A percentile compares a stretch with the other conserved stretches of the same genome.
phyloP scores from a whole-genome alignment of 37 sponge, comb jelly and placozoan genomes.

The Crambe crambe region DNA sequence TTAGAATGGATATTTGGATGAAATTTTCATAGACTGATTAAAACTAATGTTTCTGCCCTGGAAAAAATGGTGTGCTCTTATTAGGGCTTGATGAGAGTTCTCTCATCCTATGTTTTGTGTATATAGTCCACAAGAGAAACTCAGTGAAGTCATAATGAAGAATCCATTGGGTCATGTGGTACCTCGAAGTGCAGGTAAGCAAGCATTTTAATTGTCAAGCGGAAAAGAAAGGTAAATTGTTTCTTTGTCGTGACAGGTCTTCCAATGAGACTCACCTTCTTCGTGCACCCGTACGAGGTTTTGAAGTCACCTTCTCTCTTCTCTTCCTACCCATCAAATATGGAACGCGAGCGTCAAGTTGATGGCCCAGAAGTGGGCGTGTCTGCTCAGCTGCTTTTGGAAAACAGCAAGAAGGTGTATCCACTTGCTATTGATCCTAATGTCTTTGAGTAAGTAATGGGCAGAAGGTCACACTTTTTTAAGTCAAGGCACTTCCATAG shows the following conservation, averaged over 20 bases:
- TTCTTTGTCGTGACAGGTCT: constrained; percentile 25
- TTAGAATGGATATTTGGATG: too few species aligned
- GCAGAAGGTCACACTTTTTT: too few species aligned
- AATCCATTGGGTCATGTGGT: constrained; percentile 53
- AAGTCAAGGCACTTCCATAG: too few species aligned
- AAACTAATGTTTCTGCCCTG: too few species aligned
- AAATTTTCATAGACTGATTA: too few species aligned
- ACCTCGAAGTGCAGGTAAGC: constrained; percentile 36
- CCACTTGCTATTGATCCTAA: constrained; percentile 54
- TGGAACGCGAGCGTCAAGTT: not conserved
- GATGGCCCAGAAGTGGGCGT: constrained; percentile 24
- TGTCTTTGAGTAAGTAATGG: constrained; percentile 41
- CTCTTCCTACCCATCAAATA: not conserved
- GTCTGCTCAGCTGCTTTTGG: constrained; percentile 33
- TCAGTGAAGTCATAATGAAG: constrained; percentile 29
- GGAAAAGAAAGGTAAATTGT: too few species aligned
- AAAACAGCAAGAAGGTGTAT: constrained; percentile 22
- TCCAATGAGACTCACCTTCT: constrained; percentile 52
- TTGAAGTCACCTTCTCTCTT: constrained; percentile 13
- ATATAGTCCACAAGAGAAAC: constrained; percentile 13
- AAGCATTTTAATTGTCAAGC: too few species aligned
- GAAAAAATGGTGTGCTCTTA: too few species aligned
- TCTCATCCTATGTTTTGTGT: too few species aligned
- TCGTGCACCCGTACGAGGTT: constrained; percentile 50
- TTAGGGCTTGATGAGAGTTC: too few species aligned